phyloP scores from a whole-genome alignment of 2,888 invertebrate genomes.

The Myopa tessellatipennis region DNA sequence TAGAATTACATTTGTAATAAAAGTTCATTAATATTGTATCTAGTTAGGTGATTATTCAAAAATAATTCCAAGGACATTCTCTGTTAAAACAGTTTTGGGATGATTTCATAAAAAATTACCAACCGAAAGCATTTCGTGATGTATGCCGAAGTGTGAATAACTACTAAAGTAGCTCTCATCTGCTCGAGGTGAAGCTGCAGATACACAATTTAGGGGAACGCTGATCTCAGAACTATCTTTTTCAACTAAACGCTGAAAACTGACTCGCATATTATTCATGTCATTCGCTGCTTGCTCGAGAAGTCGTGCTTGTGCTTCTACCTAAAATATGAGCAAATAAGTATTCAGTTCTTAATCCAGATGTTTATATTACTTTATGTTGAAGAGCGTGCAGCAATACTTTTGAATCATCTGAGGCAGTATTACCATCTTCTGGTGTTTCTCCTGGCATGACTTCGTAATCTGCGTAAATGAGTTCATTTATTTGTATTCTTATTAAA shows the following conservation, averaged over 20 bases:
- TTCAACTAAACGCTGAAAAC: constrained; percentile 56
- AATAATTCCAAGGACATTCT: too few relatives aligned
- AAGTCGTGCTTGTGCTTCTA: constrained; percentile 72
- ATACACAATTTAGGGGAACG: constrained; percentile 59
- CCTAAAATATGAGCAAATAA: constrained; percentile 20
- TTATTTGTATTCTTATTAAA: background rate
- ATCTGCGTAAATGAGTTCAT: constrained; percentile 36
- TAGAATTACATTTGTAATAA: constrained; percentile 27
- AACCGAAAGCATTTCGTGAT: constrained; percentile 93
- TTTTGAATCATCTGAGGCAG: constrained; percentile 35
- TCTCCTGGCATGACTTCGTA: constrained; percentile 48
- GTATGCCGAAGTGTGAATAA: constrained; percentile 91
- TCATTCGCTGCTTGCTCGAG: constrained; percentile 71
- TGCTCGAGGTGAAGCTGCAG: constrained; percentile 71
- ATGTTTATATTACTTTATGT: constrained; percentile 38
- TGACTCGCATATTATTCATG: constrained; percentile 60
- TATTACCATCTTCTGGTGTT: constrained; percentile 13
- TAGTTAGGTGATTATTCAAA: too few relatives aligned
- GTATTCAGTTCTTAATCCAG: background rate
- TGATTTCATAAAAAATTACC: constrained; percentile 41
- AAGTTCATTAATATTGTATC: background rate
- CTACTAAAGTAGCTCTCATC: constrained; percentile 85
- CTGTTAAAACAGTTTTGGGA: too few relatives aligned
- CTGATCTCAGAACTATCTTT: constrained; percentile 46
- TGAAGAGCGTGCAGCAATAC: background rate